Evolutionary conservation across 2,888 invertebrate genomes (phyloP), one percentile per base, ranked within the genome.

Genomic region (Cynaeus angustus): DNA sequence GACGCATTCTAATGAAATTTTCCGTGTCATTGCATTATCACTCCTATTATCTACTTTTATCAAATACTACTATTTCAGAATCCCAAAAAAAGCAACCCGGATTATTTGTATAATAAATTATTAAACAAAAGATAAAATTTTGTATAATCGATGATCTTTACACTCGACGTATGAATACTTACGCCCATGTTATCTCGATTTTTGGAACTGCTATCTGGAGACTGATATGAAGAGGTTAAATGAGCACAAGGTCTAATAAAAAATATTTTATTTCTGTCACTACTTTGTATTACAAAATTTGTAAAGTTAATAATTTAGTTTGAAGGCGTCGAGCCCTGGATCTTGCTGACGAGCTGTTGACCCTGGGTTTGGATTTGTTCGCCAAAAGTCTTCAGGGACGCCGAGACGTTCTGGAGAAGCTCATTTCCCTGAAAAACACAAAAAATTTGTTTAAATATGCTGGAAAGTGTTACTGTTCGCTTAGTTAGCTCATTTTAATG

Each of bases 341-440:
- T 68, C 62, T 79, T 80, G 4, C 75, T 71, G 1, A 78, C 72
- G 26, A 79, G 45, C 48, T 77, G 71, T 64, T 77, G 67, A 4
- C 77, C 73, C 62, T 77, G 74, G 16, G 68, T 55, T 53, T 79
- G 74, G 4, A 80, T 71, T 12, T 72, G 68, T 7, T 79, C 74
- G n/a, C 79, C 78, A 30, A 80, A 74, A n/a, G 74, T 68, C 28
- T 75, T 71, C 12, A 80, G 48, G 0, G 56, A 61, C 30, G 67
- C 64, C 1, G 70, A 65, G 5, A 77, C 67, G 68, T 80, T 80
- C 62, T 76, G 75, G 45, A 74, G 72, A 12, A 81, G 43, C 43
- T 80, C 77, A 61, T 77, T 81, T 9, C 66, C 67, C 81, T 81
- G 55, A 13, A 75, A 75, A 66, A 68, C 21, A 26, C 26, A 52